These are phyloP conservation scores for Himalopsyche japonica DNA, from an alignment of 2,888 invertebrate genomes.

Conservation along the genomic window DNA sequence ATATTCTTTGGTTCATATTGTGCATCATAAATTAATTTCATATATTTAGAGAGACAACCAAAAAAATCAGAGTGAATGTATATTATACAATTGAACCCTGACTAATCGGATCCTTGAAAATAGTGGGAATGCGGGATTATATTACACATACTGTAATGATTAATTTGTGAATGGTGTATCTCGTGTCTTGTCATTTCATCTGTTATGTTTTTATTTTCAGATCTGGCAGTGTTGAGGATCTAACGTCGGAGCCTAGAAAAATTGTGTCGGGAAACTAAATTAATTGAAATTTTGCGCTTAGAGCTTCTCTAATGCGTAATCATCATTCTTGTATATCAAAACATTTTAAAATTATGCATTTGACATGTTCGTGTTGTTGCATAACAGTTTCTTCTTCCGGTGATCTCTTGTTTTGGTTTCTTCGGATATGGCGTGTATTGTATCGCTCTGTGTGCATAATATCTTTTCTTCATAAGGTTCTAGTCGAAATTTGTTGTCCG, in stretches of 20 bases:
- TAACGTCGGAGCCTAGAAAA: constrained; percentile 55
- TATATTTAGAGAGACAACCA: too few species aligned
- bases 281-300: neutral
- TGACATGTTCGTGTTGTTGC: neutral
- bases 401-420: neutral
- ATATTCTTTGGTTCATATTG: too few species aligned
- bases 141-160: too few species aligned
- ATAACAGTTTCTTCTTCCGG: neutral
- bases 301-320: neutral
- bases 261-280: constrained; percentile 56
- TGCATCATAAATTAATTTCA: too few species aligned
- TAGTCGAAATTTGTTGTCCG: constrained; percentile 36
- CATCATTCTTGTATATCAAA: neutral
- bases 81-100: too few species aligned
- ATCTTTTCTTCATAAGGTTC: constrained; percentile 24
- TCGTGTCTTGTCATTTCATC: too few species aligned
- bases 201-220: constrained; percentile 44
- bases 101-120: too few species aligned
- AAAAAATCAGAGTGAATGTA: too few species aligned
- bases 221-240: constrained; percentile 58
- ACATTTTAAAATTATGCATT: neutral
- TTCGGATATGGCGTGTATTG: neutral
- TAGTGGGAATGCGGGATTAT: too few species aligned
- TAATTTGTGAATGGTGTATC: too few species aligned
- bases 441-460: neutral